These are phyloP conservation scores for Sphecodes monilicornis DNA, from an alignment of 2,888 invertebrate species.

Conservation along the genomic window DNA sequence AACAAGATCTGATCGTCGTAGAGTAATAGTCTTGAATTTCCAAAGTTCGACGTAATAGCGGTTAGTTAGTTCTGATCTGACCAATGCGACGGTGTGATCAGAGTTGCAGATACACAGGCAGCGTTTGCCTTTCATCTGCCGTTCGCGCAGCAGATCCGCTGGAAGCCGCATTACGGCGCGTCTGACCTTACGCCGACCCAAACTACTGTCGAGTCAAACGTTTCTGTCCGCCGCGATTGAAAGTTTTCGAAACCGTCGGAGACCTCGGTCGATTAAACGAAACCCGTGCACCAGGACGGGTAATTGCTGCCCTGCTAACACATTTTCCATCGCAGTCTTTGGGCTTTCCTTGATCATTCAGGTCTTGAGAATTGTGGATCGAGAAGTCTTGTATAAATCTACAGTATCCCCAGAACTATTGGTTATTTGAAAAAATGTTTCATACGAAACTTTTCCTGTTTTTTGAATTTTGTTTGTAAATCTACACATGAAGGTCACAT, in stretches of 20 bases:
- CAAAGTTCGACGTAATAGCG: not conserved
- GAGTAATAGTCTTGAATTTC: not conserved
- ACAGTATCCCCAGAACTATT: too few species aligned
- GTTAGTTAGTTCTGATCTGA: slow-evolving; percentile 20
- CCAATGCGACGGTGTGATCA: slow-evolving; percentile 2
- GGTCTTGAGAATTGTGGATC: too few species aligned
- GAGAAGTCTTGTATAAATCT: too few species aligned
- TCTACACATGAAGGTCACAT: too few species aligned
- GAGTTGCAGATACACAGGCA: slow-evolving; percentile 14
- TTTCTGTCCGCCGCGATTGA: slow-evolving; percentile 30
- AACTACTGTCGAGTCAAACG: slow-evolving; percentile 43
- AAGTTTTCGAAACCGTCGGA: slow-evolving; percentile 31
- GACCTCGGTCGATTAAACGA: slow-evolving; percentile 29
- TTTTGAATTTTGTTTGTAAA: too few species aligned
- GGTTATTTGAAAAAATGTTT: too few species aligned
- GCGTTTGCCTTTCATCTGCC: slow-evolving; percentile 16
- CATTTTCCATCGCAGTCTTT: not conserved
- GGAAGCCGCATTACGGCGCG: slow-evolving; percentile 38
- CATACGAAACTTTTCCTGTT: too few species aligned
- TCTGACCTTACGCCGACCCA: slow-evolving; percentile 40
- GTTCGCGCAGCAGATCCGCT: slow-evolving; percentile 21
- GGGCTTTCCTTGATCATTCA: not conserved
- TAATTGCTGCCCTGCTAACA: slow-evolving; percentile 16
- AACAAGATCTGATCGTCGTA: not conserved
- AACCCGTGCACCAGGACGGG: not conserved